A percentile compares a stretch with the other conserved stretches of the same genome.
Evolutionary conservation across 1,140 invertebrate genomes (phyloP).

Genomic region (Sinonovacula constricta): DNA sequence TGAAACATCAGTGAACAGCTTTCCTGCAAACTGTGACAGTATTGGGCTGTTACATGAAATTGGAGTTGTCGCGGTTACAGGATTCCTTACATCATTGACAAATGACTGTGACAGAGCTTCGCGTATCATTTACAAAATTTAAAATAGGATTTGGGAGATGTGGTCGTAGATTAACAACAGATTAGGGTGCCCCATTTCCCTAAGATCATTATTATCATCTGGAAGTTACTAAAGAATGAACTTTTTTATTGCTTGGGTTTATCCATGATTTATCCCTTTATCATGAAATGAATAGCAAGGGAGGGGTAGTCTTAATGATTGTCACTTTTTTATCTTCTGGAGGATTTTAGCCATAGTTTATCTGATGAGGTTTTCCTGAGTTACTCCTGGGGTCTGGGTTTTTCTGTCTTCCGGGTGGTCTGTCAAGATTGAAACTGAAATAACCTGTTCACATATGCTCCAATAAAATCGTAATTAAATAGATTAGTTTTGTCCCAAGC

Average conservation of each 20-base stretch:
- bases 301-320: not conserved
- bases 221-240: conserved; percentile 68
- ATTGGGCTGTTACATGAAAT: conserved; percentile 31
- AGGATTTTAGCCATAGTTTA: not conserved
- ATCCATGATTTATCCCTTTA: not conserved
- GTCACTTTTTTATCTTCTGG: not conserved
- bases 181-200: conserved; percentile 74
- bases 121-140: conserved; percentile 43
- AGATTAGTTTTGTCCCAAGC: too few relatives aligned
- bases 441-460: too few relatives aligned
- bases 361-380: too few relatives aligned
- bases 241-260: not conserved
- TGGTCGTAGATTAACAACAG: too few relatives aligned
- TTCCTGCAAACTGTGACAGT: too few relatives aligned
- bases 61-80: conserved; percentile 30
- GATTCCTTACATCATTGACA: conserved; percentile 52
- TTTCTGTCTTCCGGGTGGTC: too few relatives aligned
- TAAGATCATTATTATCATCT: conserved; percentile 67
- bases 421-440: too few relatives aligned
- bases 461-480: too few relatives aligned
- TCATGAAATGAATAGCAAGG: not conserved
- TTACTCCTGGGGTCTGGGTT: too few relatives aligned
- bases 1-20: too few relatives aligned
- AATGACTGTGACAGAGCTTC: conserved; percentile 39
- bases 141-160: too few relatives aligned